These are phyloP conservation scores for Cataglyphis albicans DNA, from an alignment of 2,888 invertebrate species.

Conservation along the genomic window DNA sequence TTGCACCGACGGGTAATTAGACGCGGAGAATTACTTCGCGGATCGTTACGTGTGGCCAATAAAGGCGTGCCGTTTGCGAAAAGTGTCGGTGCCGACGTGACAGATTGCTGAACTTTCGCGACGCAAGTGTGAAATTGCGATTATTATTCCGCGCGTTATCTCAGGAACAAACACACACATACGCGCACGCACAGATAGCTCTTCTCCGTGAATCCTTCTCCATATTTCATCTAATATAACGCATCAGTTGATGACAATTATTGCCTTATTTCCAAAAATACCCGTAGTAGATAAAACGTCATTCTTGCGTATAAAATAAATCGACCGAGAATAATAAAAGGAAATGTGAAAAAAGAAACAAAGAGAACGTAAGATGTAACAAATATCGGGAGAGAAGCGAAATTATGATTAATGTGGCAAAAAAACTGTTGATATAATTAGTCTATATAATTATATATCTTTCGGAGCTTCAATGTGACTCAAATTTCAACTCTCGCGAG, in stretches of 20 bases:
- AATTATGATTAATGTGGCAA: neutral
- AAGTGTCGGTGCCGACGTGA: conserved; percentile 15
- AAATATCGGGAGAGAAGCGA: neutral
- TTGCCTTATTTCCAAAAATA: neutral
- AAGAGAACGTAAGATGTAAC: neutral
- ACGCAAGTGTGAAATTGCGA: conserved; percentile 8
- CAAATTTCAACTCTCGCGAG: conserved; percentile 25
- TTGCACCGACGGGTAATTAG: conserved; percentile 31
- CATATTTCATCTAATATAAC: neutral
- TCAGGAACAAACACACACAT: too few relatives aligned
- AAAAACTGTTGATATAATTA: neutral
- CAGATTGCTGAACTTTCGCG: conserved; percentile 23
- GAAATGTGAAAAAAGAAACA: neutral
- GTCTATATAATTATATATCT: too few relatives aligned
- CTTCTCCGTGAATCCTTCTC: neutral
- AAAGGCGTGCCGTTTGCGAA: conserved; percentile 19
- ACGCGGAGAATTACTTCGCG: conserved; percentile 46
- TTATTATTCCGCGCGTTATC: conserved; percentile 34
- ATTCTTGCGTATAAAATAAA: conserved; percentile 5
- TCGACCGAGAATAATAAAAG: conserved; percentile 2
- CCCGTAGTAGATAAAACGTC: neutral
- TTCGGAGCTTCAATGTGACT: neutral
- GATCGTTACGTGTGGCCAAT: conserved; percentile 42
- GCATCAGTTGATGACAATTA: conserved; percentile 30
- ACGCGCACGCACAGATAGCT: neutral